Percentiles rank a stretch among this genome's conserved stretches.
phyloP scores from a whole-genome alignment of 2,888 invertebrate genomes.

The Perdita meconis region DNA sequence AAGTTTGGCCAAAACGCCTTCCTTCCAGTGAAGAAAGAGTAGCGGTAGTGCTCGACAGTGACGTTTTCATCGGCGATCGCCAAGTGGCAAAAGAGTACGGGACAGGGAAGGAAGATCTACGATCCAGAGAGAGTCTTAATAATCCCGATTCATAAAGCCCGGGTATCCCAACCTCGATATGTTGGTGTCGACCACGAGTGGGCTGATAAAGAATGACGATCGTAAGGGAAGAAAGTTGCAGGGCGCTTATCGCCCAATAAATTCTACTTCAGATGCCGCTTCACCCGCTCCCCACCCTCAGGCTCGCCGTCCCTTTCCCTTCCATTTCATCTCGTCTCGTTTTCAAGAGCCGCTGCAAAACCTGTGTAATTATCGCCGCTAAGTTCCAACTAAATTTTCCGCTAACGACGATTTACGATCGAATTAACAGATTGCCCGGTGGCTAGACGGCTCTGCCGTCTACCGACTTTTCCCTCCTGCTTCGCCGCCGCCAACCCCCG shows the following conservation, averaged over 20 bases:
- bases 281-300: conserved; percentile 12
- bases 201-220: conserved; percentile 79
- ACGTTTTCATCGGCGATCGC: conserved; percentile 61
- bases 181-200: conserved; percentile 69
- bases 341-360: conserved; percentile 65
- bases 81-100: conserved; percentile 23
- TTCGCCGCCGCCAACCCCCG: no score
- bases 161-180: conserved; percentile 68
- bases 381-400: conserved; percentile 80
- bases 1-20: conserved; percentile 10
- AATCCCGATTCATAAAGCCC: conserved; percentile 74
- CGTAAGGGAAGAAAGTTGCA: conserved; percentile 77
- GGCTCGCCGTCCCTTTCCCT: conserved; percentile 20
- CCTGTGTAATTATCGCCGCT: conserved; percentile 79
- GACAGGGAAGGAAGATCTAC: conserved; percentile 64
- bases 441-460: conserved; percentile 43
- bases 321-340: conserved; percentile 48
- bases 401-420: conserved; percentile 81
- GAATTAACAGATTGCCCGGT: conserved; percentile 79
- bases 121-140: conserved; percentile 69
- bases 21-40: conserved; percentile 52
- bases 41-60: conserved; percentile 32
- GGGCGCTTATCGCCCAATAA: conserved; percentile 80
- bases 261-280: conserved; percentile 77
- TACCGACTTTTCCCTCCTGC: background rate